phyloP scores from a whole-genome alignment of 2,113 vertebrate species.

The Notarius lentiginosus region DNA sequence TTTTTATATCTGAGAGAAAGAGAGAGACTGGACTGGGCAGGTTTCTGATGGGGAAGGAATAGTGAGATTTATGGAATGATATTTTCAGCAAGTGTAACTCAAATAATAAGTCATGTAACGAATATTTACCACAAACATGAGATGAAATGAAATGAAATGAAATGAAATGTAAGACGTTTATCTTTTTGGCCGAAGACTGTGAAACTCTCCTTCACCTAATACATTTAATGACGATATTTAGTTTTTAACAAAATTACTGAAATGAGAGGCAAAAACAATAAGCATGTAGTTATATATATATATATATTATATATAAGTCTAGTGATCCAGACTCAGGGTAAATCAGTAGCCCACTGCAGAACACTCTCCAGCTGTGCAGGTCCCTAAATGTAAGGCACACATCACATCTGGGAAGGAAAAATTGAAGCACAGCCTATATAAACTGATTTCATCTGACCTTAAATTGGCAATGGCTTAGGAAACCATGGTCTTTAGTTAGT shows the following conservation, averaged over 20 bases:
- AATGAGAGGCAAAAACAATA: not conserved
- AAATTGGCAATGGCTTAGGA: not conserved
- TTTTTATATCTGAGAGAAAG: not conserved
- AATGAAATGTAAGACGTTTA: not conserved
- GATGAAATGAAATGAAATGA: too few relatives aligned
- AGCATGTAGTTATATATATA: not conserved
- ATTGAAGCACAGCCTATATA: not conserved
- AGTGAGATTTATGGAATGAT: not conserved
- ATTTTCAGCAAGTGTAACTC: not conserved
- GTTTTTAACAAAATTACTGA: not conserved
- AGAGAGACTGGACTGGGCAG: too few relatives aligned
- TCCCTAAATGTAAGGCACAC: not conserved
- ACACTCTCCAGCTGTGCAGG: slow-evolving; percentile 1
- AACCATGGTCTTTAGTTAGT: not conserved
- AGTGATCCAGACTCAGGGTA: not conserved
- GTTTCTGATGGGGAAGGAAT: not conserved
- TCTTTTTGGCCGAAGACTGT: slow-evolving; percentile 16
- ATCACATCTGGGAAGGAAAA: slow-evolving; percentile 12
- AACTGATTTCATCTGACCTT: slow-evolving; percentile 6
- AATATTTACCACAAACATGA: not conserved
- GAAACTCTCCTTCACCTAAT: not conserved
- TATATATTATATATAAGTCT: too few relatives aligned
- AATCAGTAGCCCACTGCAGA: not conserved
- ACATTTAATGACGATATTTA: not conserved
- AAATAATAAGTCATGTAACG: not conserved